phyloP scores from a whole-genome alignment of 2,888 invertebrate species.

The Coelinius sp. region DNA sequence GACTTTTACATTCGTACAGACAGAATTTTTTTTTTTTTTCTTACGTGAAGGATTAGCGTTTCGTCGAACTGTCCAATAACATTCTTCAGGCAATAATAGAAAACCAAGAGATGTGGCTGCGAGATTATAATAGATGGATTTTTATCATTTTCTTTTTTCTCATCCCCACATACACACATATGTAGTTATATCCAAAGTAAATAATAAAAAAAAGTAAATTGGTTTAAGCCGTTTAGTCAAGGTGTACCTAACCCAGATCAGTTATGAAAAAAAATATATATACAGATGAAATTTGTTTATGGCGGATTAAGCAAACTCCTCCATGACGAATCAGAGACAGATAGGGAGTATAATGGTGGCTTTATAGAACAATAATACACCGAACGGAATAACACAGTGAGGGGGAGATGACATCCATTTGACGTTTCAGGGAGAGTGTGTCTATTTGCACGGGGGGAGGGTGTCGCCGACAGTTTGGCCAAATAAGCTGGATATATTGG shows the following conservation, averaged over 20 bases:
- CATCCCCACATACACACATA: not conserved
- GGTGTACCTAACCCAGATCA: not conserved
- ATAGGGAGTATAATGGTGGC: constrained; percentile 11
- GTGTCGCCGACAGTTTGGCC: constrained; percentile 57
- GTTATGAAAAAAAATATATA: not conserved
- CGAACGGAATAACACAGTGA: constrained; percentile 3
- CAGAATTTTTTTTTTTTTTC: constrained; percentile 37
- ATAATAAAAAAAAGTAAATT: constrained; percentile 34
- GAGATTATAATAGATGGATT: constrained; percentile 32
- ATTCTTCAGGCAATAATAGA: constrained; percentile 24
- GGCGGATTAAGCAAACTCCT: not conserved
- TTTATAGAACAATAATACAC: constrained; percentile 18
- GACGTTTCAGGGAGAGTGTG: constrained; percentile 19
- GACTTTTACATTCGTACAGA: constrained; percentile 42
- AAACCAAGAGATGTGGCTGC: constrained; percentile 17
- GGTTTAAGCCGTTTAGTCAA: constrained; percentile 37
- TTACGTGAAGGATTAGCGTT: constrained; percentile 46
- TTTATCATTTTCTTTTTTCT: not conserved
- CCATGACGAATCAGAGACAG: constrained; percentile 28
- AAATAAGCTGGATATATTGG: constrained; percentile 53
- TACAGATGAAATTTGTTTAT: constrained; percentile 10
- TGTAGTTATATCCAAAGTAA: too few relatives aligned
- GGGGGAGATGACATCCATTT: constrained; percentile 26
- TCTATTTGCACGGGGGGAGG: constrained; percentile 56
- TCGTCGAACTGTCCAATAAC: constrained; percentile 41